Evolutionary conservation across 1,140 invertebrate species (phyloP).

Genomic region (Coenobita brevimanus): DNA sequence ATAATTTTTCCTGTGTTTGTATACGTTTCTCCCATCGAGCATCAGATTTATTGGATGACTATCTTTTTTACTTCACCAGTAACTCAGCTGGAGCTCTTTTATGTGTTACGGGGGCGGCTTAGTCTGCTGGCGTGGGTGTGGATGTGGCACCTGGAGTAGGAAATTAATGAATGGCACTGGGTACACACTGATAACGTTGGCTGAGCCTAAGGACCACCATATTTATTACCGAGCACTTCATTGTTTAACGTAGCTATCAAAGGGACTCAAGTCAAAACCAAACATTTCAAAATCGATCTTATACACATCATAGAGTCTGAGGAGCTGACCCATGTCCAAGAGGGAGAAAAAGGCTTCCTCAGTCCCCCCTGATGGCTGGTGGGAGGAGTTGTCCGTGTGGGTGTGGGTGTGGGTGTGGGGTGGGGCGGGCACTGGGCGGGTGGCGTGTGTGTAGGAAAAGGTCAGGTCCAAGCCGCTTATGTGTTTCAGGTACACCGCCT

Average conservation of each 20-base stretch:
- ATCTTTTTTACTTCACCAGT: too few relatives aligned
- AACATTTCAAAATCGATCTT: conserved; percentile 69
- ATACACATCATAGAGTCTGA: conserved; percentile 59
- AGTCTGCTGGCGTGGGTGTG: too few relatives aligned
- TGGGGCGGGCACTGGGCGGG: neutral
- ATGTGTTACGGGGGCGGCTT: too few relatives aligned
- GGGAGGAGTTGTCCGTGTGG: neutral
- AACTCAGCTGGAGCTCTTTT: too few relatives aligned
- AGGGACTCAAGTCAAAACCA: conserved; percentile 54
- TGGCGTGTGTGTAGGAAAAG: neutral
- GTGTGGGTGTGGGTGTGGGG: neutral
- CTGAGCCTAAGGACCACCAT: too few relatives aligned
- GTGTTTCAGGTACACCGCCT: conserved; percentile 40
- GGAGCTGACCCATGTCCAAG: conserved; percentile 46
- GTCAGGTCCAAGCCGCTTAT: conserved; percentile 11
- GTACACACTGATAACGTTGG: too few relatives aligned
- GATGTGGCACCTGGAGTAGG: too few relatives aligned
- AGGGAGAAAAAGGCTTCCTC: conserved; percentile 71
- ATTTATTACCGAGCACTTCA: too few relatives aligned
- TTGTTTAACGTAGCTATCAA: conserved; percentile 39
- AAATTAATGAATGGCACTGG: too few relatives aligned
- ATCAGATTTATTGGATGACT: too few relatives aligned
- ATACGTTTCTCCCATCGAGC: too few relatives aligned
- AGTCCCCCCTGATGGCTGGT: neutral
- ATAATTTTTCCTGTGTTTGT: too few relatives aligned